phyloP scores from a whole-genome alignment of 2,888 invertebrate genomes.

The Chalcosyrphus nemorum region DNA sequence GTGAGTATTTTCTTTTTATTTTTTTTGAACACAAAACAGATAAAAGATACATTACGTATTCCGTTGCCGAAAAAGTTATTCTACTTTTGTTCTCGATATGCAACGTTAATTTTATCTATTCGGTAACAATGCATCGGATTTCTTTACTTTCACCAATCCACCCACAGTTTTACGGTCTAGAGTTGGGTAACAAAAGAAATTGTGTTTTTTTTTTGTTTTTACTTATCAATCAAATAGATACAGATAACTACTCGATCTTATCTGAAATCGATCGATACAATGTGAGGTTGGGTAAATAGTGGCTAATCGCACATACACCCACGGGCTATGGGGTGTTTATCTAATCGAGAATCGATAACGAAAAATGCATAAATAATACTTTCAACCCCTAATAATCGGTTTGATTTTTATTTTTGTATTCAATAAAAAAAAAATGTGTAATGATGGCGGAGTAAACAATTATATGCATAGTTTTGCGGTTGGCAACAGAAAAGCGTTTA shows the following conservation, averaged over 20 bases:
- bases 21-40: too few relatives aligned
- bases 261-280: constrained; percentile 32
- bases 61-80: not conserved
- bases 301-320: constrained; percentile 35
- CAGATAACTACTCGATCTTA: constrained; percentile 9
- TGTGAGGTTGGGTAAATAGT: constrained; percentile 6
- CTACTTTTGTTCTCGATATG: constrained; percentile 9
- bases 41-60: not conserved
- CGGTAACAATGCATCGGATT: not conserved
- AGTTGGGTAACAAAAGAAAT: constrained; percentile 9
- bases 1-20: constrained; percentile 85
- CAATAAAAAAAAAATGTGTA: not conserved
- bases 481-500: not conserved
- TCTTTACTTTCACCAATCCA: not conserved
- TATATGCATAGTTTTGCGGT: constrained; percentile 30
- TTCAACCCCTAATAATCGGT: constrained; percentile 15
- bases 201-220: constrained; percentile 2
- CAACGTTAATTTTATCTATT: constrained; percentile 12
- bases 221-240: not conserved
- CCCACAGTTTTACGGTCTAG: not conserved
- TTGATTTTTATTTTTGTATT: constrained; percentile 15
- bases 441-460: constrained; percentile 4
- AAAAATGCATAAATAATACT: constrained; percentile 43
- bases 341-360: constrained; percentile 68
- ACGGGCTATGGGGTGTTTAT: constrained; percentile 30